Evolutionary conservation across 2,797 vertebrate genomes (phyloP).

Genomic region (Cossypha heuglini): DNA sequence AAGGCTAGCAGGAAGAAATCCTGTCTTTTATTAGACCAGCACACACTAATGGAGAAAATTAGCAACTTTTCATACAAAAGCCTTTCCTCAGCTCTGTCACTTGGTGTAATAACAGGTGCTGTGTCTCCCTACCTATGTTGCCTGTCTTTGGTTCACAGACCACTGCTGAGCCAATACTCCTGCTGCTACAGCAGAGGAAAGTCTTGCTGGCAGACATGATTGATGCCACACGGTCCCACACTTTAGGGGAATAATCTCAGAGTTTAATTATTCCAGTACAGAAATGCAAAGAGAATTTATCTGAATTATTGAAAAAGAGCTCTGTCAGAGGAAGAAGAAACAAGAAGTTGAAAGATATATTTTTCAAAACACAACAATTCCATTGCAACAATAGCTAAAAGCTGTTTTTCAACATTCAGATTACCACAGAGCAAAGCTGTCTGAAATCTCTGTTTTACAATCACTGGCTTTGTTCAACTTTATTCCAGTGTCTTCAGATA

Average conservation of each 20-base stretch:
- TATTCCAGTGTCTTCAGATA: not conserved
- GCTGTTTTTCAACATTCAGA: not conserved
- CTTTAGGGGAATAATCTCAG: not conserved
- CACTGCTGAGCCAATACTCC: not conserved
- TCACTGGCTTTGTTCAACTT: not conserved
- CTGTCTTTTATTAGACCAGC: not conserved
- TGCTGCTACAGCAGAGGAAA: not conserved
- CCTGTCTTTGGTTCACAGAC: not conserved
- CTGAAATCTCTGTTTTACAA: not conserved
- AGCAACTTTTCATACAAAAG: not conserved
- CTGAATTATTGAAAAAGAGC: not conserved
- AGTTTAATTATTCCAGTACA: not conserved
- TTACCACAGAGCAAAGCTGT: not conserved
- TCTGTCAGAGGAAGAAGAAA: not conserved
- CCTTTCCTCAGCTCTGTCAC: not conserved
- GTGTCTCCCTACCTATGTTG: not conserved
- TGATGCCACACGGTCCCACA: not conserved
- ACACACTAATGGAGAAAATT: not conserved
- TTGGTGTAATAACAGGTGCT: not conserved
- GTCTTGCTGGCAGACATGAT: not conserved
- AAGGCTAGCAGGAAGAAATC: not conserved
- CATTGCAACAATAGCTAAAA: not conserved
- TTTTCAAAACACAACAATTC: not conserved
- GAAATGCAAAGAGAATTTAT: not conserved
- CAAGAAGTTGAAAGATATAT: not conserved